These are phyloP conservation scores for Dipodomys ordii DNA, from an alignment of 2,113 vertebrate genomes.

Conservation along the genomic window DNA sequence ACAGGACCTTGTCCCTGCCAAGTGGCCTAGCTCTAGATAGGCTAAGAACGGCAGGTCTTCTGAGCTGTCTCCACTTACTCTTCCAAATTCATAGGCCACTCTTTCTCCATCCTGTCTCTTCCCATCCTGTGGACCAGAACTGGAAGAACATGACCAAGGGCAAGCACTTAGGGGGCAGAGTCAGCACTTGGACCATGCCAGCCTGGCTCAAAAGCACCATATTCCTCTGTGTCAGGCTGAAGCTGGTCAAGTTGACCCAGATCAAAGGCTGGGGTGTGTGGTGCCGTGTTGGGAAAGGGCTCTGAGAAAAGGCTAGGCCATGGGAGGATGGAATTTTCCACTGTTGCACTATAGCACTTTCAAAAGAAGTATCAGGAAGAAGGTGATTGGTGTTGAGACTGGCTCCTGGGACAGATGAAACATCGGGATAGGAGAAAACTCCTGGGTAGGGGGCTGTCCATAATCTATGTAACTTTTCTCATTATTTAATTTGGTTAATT, in stretches of 20 bases:
- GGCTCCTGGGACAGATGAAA: not conserved
- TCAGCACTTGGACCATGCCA: not conserved
- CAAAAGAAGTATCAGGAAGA: not conserved
- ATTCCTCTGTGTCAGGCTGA: not conserved
- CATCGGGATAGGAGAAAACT: not conserved
- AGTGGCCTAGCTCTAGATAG: not conserved
- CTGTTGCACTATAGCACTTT: not conserved
- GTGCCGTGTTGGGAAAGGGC: not conserved
- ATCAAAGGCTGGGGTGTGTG: not conserved
- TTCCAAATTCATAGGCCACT: not conserved
- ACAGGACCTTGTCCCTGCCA: too few species aligned
- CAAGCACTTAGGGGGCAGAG: not conserved
- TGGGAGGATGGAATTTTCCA: not conserved
- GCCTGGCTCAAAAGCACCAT: not conserved
- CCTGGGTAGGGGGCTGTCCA: too few species aligned
- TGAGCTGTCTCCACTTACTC: not conserved
- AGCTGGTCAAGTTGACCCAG: not conserved
- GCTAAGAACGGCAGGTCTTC: not conserved
- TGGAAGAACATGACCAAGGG: not conserved
- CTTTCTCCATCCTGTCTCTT: not conserved
- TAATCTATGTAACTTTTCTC: not conserved
- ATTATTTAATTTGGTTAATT: not conserved
- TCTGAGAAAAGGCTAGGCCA: not conserved
- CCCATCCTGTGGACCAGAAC: not conserved
- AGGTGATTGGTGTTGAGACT: not conserved